phyloP scores from a whole-genome alignment of 2,113 vertebrate species.

The Motacilla alba region DNA sequence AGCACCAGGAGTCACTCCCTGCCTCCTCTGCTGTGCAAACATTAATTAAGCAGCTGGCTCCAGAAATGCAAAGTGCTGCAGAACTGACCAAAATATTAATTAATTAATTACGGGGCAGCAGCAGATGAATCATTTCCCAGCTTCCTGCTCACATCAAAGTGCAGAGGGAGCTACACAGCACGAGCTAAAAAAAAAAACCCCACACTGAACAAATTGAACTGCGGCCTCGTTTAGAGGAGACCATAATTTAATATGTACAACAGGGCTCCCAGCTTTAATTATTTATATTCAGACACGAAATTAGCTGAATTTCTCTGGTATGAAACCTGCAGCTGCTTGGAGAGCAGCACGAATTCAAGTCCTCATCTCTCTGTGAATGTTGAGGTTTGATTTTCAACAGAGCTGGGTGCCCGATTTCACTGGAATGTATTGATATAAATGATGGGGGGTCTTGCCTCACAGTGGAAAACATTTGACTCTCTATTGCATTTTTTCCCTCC shows the following conservation, averaged over 20 bases:
- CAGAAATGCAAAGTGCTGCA: not conserved
- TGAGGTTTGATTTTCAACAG: not conserved
- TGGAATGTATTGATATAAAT: not conserved
- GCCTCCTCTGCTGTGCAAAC: not conserved
- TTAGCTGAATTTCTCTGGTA: not conserved
- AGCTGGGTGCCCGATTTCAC: not conserved
- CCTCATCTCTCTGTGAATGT: not conserved
- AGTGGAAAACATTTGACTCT: not conserved
- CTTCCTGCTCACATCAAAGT: not conserved
- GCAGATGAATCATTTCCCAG: not conserved
- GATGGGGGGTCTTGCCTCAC: not conserved
- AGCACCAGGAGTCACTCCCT: not conserved
- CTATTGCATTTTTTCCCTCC: rapidly evolving
- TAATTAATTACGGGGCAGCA: not conserved
- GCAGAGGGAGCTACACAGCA: not conserved
- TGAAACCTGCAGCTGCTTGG: not conserved
- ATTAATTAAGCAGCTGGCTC: not conserved
- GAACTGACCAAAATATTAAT: conserved; percentile 34
- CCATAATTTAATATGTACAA: not conserved
- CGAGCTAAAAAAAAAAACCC: not conserved
- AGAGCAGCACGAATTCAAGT: not conserved
- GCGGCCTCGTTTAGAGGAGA: not conserved
- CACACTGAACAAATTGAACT: not conserved
- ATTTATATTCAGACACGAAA: not conserved
- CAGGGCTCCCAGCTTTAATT: not conserved